Conservation (phyloP, 2,113 vertebrate species). For the Tauraco erythrolophus region DNA sequence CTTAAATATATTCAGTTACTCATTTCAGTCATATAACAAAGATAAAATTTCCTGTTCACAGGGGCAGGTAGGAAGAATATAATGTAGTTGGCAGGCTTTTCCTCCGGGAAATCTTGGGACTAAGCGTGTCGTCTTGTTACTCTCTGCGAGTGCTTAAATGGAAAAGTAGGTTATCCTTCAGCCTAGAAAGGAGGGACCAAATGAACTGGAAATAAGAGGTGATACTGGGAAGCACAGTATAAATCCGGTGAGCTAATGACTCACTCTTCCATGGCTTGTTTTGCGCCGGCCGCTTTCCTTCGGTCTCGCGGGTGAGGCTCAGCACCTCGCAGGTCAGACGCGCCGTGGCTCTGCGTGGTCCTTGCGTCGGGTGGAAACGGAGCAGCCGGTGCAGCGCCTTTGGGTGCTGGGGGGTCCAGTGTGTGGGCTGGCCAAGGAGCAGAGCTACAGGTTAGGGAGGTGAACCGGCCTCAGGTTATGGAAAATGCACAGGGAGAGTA, state of each 20-base stretch:
- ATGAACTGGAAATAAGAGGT: background rate
- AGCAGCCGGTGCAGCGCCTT: accelerated
- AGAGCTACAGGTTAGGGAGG: background rate
- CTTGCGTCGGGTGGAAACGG: accelerated
- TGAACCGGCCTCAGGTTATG: accelerated
- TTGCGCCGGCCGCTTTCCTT: background rate
- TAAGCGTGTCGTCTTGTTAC: background rate
- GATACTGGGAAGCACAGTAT: accelerated
- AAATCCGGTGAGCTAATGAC: background rate
- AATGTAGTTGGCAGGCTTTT: background rate
- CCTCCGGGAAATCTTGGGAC: background rate
- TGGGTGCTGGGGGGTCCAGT: background rate
- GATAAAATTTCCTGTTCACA: background rate
- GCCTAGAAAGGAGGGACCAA: background rate
- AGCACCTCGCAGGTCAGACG: too few species aligned
- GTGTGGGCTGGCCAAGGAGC: background rate
- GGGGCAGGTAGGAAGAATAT: background rate
- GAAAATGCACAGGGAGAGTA: background rate
- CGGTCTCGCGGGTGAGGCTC: accelerated
- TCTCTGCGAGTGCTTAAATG: background rate
- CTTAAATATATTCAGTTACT: background rate
- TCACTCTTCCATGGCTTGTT: background rate
- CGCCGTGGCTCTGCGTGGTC: accelerated
- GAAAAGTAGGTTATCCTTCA: background rate
- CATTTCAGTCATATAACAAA: background rate